These are phyloP conservation scores for Typhlichthys subterraneus DNA, from an alignment of 2,797 vertebrate genomes.

Conservation along the genomic window DNA sequence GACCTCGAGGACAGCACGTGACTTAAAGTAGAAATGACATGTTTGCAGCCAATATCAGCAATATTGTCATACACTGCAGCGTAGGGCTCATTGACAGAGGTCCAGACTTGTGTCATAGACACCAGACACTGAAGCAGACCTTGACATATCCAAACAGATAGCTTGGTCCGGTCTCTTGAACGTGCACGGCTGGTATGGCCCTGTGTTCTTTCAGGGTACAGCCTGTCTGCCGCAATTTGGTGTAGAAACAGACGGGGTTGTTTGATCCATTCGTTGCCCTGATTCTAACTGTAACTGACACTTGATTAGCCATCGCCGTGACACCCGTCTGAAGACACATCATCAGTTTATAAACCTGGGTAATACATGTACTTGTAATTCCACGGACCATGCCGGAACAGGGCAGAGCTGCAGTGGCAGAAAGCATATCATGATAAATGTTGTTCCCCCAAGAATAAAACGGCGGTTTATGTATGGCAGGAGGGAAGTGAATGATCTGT, in stretches of 20 bases:
- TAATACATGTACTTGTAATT: slow-evolving; percentile 26
- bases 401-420: slow-evolving; percentile 22
- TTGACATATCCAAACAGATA: slow-evolving; percentile 43
- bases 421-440: slow-evolving; percentile 52
- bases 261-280: slow-evolving; percentile 10
- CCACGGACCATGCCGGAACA: slow-evolving; percentile 15
- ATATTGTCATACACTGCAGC: slow-evolving; percentile 25
- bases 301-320: slow-evolving; percentile 17
- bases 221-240: slow-evolving; percentile 33
- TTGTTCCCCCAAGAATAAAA: slow-evolving; percentile 37
- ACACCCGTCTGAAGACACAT: slow-evolving; percentile 30
- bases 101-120: slow-evolving; percentile 19
- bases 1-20: slow-evolving; percentile 35
- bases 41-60: slow-evolving; percentile 35
- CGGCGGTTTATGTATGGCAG: slow-evolving; percentile 57
- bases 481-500: slow-evolving; percentile 61
- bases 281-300: slow-evolving; percentile 28
- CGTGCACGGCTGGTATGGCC: slow-evolving; percentile 19
- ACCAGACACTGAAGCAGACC: slow-evolving; percentile 28
- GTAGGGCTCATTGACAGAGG: slow-evolving; percentile 40
- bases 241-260: slow-evolving; percentile 7
- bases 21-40: slow-evolving; percentile 43
- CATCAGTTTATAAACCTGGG: slow-evolving; percentile 32
- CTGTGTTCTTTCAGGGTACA: slow-evolving; percentile 33
- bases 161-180: slow-evolving; percentile 23